phyloP scores from a whole-genome alignment of 2,888 invertebrate genomes.

The Willowsia nigromaculata region DNA sequence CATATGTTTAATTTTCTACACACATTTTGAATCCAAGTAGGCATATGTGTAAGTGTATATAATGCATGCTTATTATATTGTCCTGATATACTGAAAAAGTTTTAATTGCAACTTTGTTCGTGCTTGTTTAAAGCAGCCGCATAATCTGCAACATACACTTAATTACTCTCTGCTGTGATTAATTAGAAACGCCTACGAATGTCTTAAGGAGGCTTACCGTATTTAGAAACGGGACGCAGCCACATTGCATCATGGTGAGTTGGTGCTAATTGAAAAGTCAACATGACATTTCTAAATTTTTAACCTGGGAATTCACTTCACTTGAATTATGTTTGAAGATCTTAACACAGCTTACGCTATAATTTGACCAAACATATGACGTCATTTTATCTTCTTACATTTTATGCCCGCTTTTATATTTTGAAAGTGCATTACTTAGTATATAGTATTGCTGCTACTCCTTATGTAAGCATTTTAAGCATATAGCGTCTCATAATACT shows the following conservation, averaged over 20 bases:
- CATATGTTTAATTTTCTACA: too few species aligned
- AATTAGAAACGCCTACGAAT: slow-evolving; percentile 53
- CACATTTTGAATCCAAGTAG: too few species aligned
- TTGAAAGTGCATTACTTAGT: too few species aligned
- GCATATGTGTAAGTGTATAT: too few species aligned
- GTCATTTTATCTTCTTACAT: too few species aligned
- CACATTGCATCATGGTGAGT: not conserved
- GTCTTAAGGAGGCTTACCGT: not conserved
- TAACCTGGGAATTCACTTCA: slow-evolving; percentile 24
- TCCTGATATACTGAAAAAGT: not conserved
- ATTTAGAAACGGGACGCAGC: not conserved
- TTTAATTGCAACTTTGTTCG: not conserved
- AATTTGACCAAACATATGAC: not conserved
- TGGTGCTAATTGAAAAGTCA: slow-evolving; percentile 39
- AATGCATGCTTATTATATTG: not conserved
- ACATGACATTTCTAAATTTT: slow-evolving; percentile 25
- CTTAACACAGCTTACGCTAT: not conserved
- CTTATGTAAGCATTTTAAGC: too few species aligned
- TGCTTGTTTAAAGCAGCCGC: not conserved
- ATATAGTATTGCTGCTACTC: too few species aligned
- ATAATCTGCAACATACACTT: not conserved
- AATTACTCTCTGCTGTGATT: slow-evolving; percentile 55
- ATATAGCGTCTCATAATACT: too few species aligned
- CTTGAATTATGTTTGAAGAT: not conserved
- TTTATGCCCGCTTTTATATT: too few species aligned